phyloP scores from a whole-genome alignment of 2,888 invertebrate species.

The Brachynemurus nebulosus region DNA sequence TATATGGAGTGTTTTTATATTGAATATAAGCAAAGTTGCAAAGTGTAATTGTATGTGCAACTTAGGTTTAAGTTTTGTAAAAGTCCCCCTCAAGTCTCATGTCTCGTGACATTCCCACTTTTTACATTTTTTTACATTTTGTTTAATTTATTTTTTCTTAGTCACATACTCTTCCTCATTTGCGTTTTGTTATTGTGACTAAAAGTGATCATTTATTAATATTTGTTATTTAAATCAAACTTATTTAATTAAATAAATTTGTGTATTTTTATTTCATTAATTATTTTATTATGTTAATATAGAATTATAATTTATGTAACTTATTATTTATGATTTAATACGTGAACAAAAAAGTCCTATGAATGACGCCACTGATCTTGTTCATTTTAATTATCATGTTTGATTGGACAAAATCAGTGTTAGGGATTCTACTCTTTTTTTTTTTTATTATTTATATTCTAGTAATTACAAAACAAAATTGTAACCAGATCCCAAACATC shows the following conservation, averaged over 20 bases:
- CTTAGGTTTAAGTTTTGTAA: neutral
- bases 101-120: neutral
- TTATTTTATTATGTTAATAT: slow-evolving; percentile 30
- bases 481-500: too few species aligned
- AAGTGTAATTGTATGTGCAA: slow-evolving; percentile 4
- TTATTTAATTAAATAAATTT: slow-evolving; percentile 8
- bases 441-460: too few species aligned
- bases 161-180: neutral
- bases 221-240: slow-evolving; percentile 10
- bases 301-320: slow-evolving; percentile 33
- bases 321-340: slow-evolving; percentile 31
- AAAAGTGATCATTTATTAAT: slow-evolving; percentile 5
- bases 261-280: slow-evolving; percentile 11
- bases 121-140: slow-evolving; percentile 1
- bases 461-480: too few species aligned
- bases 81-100: neutral
- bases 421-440: too few species aligned
- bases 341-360: slow-evolving; percentile 1
- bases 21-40: slow-evolving; percentile 1
- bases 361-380: slow-evolving; percentile 2
- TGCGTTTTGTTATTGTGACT: slow-evolving; percentile 2
- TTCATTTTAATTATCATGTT: too few species aligned
- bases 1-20: slow-evolving; percentile 7
- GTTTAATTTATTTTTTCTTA: neutral
- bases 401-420: too few species aligned